Base-by-base conservation (phyloP, 1,140 invertebrate genomes). In the Ips nitidus region DNA sequence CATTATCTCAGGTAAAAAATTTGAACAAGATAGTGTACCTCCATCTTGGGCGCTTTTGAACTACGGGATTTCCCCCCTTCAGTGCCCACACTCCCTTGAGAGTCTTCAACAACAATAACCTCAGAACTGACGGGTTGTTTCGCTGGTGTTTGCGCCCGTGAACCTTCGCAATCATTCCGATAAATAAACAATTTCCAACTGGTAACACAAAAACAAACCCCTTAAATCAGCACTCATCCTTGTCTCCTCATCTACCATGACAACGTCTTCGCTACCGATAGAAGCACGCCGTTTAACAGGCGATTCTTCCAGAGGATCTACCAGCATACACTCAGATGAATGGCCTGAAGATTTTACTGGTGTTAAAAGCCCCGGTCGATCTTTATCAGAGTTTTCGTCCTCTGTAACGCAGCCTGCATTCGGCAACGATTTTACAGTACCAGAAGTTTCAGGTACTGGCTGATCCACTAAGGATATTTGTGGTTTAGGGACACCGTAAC, bases 211-310 rank as follows among this genome's bases (percentile, higher is more conserved):
- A 8, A 6, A 55, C 8, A 6, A 22, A 42, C 83, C 85, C 45
- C 79, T 79, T 58, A 83, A 86, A 75, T 91, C 90, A 6, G 91
- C 91, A 81, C 92, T 94, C 92, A 94, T 94, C 73, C 92, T 86
- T 2, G 92, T 94, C 75, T 94, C 92, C 79, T 94, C 92, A 78
- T 94, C 92, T 65, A 76, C 75, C 68, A 80, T 77, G n/a, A 76
- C 71, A 55, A 79, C 69, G 67, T 78, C 78, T 37, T 71, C 59
- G 3, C 69, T 64, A 41, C 47, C 63, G 8, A 69, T 58, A 43
- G 60, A 47, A 52, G 41, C 56, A 3, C 50, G 5, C 40, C 7
- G 3, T 63, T 69, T 68, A 41, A 52, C 50, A 2, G 70, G 59
- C 22, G 52, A 50, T 5, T 70, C 63, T 8, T 64, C 62, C 3